Conservation (phyloP, 2,113 vertebrate genomes). For the Turdus rufiventris region DNA sequence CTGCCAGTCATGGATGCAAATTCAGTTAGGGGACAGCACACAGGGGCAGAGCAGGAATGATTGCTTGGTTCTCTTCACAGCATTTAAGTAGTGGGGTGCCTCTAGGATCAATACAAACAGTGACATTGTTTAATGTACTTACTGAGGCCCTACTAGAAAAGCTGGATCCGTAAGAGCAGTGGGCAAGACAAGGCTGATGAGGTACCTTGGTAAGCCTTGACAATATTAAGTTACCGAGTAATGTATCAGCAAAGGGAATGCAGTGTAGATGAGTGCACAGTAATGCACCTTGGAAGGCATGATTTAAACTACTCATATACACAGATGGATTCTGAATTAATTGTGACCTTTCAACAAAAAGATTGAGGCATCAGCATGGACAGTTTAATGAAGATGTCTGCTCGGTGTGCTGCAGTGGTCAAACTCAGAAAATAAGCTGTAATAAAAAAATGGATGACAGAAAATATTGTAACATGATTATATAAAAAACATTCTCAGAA, state of each 20-base stretch:
- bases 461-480: neutral
- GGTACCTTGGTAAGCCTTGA: conserved; percentile 27
- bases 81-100: conserved; percentile 35
- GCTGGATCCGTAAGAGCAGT: conserved; percentile 8
- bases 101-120: conserved; percentile 15
- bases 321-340: conserved; percentile 54
- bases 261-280: conserved; percentile 11
- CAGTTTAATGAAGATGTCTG: conserved; percentile 57
- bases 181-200: neutral
- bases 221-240: conserved; percentile 43
- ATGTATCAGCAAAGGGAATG: conserved; percentile 29
- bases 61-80: conserved; percentile 24
- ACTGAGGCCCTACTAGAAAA: conserved; percentile 29
- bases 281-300: conserved; percentile 33
- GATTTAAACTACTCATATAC: conserved; percentile 47
- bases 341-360: conserved; percentile 55
- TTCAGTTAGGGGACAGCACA: neutral
- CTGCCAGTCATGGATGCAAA: conserved; percentile 50
- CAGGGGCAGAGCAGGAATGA: conserved; percentile 17
- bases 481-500: neutral
- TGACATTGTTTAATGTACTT: conserved; percentile 20
- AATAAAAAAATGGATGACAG: neutral
- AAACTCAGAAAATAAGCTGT: conserved; percentile 32
- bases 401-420: neutral
- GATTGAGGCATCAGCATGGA: conserved; percentile 31